phyloP scores from a whole-genome alignment of 2,888 invertebrate species.

The Zaprionus lineosus region DNA sequence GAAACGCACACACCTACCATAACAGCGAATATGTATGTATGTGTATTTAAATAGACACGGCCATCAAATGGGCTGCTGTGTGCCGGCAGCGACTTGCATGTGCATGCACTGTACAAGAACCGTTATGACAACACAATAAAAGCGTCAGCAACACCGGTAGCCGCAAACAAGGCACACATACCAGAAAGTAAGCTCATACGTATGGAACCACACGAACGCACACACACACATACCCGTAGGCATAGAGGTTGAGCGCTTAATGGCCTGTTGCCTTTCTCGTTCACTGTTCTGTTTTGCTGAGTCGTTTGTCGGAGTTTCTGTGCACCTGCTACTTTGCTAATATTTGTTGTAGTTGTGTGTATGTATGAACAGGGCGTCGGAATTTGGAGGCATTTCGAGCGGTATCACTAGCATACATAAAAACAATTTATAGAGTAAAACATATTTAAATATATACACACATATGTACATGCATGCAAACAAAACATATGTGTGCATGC shows the following conservation, averaged over 20 bases:
- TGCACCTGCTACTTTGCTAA: conserved; percentile 57
- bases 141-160: too few species aligned
- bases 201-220: conserved; percentile 11
- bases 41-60: too few species aligned
- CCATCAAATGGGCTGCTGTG: conserved; percentile 8
- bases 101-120: conserved; percentile 6
- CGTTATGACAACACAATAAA: conserved; percentile 15
- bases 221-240: background rate
- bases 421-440: background rate
- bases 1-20: background rate
- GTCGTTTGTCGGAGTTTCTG: conserved; percentile 43
- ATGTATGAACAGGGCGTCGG: conserved; percentile 40
- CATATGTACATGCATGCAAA: too few species aligned
- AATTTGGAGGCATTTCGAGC: background rate
- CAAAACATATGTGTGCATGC: too few species aligned
- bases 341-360: conserved; percentile 63
- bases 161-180: conserved; percentile 2
- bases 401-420: background rate
- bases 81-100: conserved; percentile 15
- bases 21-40: background rate
- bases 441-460: too few species aligned
- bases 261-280: conserved; percentile 30
- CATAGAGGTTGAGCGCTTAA: conserved; percentile 13
- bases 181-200: conserved; percentile 2
- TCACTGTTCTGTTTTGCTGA: conserved; percentile 44